Evolutionary conservation across 2,888 invertebrate species (phyloP).

Genomic region (Hymenopus coronatus): DNA sequence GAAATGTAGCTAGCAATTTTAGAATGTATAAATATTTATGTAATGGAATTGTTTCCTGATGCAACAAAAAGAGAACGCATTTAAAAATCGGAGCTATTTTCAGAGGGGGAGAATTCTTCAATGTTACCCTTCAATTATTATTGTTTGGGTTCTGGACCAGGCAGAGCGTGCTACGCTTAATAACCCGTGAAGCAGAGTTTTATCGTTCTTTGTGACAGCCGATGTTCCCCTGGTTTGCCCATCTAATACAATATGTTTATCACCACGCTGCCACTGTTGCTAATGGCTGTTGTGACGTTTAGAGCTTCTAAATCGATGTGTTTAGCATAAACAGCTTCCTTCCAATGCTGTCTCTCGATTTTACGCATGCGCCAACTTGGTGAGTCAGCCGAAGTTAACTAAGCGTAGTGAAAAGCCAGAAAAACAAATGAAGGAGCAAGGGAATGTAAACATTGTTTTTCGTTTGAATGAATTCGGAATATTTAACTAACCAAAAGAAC

Average conservation of each 20-base stretch:
- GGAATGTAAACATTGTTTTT: no score
- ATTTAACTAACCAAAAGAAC: no score
- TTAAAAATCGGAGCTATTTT: background rate
- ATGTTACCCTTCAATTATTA: background rate
- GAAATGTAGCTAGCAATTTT: background rate
- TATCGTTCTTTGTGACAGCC: background rate
- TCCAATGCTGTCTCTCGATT: background rate
- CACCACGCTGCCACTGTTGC: background rate
- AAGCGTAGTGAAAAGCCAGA: background rate
- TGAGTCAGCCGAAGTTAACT: background rate
- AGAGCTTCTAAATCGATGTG: no score
- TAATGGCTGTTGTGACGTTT: background rate
- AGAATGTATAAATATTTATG: background rate
- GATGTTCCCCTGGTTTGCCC: background rate
- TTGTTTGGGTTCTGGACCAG: background rate
- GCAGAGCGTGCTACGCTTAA: background rate
- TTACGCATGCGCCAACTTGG: background rate
- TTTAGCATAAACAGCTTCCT: background rate
- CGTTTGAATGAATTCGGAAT: no score
- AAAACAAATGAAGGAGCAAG: background rate
- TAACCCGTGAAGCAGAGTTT: background rate
- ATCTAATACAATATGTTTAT: background rate
- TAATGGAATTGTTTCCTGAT: background rate
- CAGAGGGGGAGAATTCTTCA: background rate
- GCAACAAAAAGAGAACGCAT: background rate